Percentiles rank a stretch among this genome's conserved stretches.
These are phyloP conservation scores for Procavia capensis DNA, from an alignment of 2,113 vertebrate genomes.

Conservation along the genomic window DNA sequence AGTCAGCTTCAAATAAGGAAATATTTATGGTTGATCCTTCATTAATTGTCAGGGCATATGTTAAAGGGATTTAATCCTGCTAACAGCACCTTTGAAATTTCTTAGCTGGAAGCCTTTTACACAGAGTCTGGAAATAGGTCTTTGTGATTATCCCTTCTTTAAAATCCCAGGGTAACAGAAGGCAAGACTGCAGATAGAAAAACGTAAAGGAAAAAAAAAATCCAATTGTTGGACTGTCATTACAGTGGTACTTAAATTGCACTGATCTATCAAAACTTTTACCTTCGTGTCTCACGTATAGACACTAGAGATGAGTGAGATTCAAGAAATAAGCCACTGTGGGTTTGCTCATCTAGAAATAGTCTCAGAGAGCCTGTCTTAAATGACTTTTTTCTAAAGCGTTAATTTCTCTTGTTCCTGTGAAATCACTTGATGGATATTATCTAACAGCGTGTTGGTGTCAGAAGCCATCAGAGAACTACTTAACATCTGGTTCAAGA, in stretches of 20 bases:
- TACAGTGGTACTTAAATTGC: constrained; percentile 7
- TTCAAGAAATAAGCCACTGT: constrained; percentile 15
- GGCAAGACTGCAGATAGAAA: constrained; percentile 19
- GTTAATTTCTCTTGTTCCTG: constrained; percentile 25
- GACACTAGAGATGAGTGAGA: constrained; percentile 51
- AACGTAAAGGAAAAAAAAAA: constrained; percentile 1
- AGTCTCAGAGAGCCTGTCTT: background rate
- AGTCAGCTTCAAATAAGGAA: constrained; percentile 34
- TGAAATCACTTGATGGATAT: constrained; percentile 52
- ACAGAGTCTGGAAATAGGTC: background rate
- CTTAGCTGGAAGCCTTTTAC: constrained; percentile 18
- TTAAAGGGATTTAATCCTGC: constrained; percentile 23
- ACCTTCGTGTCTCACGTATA: background rate
- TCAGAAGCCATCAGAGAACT: background rate
- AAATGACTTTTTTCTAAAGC: constrained; percentile 55
- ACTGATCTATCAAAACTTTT: constrained; percentile 10
- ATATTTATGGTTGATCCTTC: background rate
- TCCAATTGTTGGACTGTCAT: constrained; percentile 28
- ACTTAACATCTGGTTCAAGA: constrained; percentile 43
- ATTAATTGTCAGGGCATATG: background rate
- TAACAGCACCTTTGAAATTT: background rate
- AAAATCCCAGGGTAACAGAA: constrained; percentile 47
- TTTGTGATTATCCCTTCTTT: constrained; percentile 14
- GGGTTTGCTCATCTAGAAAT: background rate
- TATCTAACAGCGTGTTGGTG: constrained; percentile 11